These are phyloP conservation scores for Sternarchorhynchus goeldii DNA, from an alignment of 2,797 vertebrate genomes.

Conservation along the genomic window DNA sequence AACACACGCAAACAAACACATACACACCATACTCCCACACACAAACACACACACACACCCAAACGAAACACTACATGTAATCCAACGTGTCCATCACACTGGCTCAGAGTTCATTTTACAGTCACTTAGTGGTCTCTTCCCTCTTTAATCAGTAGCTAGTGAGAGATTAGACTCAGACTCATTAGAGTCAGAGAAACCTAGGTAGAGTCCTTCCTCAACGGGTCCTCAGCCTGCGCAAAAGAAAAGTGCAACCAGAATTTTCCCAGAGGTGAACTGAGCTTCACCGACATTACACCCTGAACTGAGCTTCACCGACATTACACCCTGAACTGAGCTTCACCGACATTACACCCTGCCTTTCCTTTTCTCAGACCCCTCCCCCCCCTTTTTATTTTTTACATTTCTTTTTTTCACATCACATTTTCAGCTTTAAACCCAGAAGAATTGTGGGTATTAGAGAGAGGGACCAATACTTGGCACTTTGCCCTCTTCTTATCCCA, in stretches of 20 bases:
- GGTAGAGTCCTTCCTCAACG: constrained; percentile 12
- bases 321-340: neutral
- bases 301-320: neutral
- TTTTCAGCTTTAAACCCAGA: neutral
- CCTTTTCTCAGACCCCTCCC: neutral
- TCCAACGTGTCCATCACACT: neutral
- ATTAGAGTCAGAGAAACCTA: constrained; percentile 12
- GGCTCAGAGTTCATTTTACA: too few species aligned
- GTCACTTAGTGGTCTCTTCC: too few species aligned
- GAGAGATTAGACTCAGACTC: constrained; percentile 2
- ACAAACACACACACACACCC: too few species aligned
- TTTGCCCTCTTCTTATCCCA: constrained; percentile 33
- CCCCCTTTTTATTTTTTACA: neutral
- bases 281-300: neutral
- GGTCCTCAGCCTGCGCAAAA: neutral
- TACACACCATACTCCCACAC: too few species aligned
- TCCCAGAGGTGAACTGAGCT: neutral
- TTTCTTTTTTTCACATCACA: neutral
- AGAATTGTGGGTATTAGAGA: neutral
- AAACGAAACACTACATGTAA: constrained; percentile 14
- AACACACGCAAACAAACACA: too few species aligned
- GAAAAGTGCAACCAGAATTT: too few species aligned
- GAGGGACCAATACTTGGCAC: constrained; percentile 6
- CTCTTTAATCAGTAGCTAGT: neutral
- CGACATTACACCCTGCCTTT: neutral